Conservation (phyloP, 2,888 invertebrate species). For the Phrixothrix hirtus region DNA sequence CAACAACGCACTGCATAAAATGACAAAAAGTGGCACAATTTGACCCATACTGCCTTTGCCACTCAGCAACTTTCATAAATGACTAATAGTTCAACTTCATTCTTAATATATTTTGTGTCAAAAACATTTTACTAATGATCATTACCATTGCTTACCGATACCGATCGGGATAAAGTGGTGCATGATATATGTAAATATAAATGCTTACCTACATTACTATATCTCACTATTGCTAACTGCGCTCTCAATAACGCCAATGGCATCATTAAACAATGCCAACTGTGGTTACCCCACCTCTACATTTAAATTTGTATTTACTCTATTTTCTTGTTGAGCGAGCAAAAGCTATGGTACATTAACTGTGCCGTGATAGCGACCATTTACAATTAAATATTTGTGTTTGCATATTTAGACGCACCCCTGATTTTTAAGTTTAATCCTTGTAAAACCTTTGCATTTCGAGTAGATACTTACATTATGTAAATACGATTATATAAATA, state of each 20-base stretch:
- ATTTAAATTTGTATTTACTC: constrained; percentile 50
- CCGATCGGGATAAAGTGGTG: constrained; percentile 44
- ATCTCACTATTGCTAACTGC: constrained; percentile 30
- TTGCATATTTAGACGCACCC: constrained; percentile 27
- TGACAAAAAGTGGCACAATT: constrained; percentile 41
- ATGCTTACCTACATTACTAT: constrained; percentile 43
- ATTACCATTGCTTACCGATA: constrained; percentile 41
- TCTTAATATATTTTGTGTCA: constrained; percentile 48
- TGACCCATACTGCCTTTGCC: constrained; percentile 34
- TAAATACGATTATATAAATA: constrained; percentile 4
- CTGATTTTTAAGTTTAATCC: constrained; percentile 16
- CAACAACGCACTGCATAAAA: constrained; percentile 43
- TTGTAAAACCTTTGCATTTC: constrained; percentile 20
- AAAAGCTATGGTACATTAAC: constrained; percentile 37
- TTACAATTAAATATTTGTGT: constrained; percentile 30
- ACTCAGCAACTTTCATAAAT: constrained; percentile 44
- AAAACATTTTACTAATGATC: constrained; percentile 50
- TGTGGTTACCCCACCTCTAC: constrained; percentile 49
- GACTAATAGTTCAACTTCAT: constrained; percentile 47
- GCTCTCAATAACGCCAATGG: constrained; percentile 51
- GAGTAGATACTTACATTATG: constrained; percentile 8
- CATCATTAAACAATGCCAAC: constrained; percentile 54
- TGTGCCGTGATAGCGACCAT: constrained; percentile 25
- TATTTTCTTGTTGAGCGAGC: constrained; percentile 43
- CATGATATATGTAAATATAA: constrained; percentile 46